These are phyloP conservation scores for Cyanistes caeruleus DNA, from an alignment of 2,113 vertebrate genomes.

Conservation along the genomic window DNA sequence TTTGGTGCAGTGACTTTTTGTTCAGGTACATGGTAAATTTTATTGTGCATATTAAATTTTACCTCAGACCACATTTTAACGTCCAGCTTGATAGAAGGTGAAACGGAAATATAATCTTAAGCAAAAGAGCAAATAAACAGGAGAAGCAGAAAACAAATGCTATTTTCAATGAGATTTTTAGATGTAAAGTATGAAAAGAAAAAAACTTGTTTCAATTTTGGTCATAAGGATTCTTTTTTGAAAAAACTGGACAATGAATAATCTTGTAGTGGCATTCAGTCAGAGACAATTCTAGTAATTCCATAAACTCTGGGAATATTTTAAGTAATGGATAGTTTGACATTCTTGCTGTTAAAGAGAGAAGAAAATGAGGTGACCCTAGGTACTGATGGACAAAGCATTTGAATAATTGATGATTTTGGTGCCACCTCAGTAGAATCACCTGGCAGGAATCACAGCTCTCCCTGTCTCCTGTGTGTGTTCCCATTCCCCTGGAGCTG, in stretches of 20 bases:
- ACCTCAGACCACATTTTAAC: slow-evolving; percentile 25
- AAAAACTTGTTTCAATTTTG: background rate
- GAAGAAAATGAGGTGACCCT: background rate
- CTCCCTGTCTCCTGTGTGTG: accelerated
- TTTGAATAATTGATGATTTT: background rate
- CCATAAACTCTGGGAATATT: background rate
- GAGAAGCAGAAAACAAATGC: background rate
- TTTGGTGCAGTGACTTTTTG: slow-evolving; percentile 58
- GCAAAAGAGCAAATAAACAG: background rate
- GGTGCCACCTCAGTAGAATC: background rate
- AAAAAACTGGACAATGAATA: background rate
- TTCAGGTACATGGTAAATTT: slow-evolving; percentile 55
- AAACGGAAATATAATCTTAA: background rate
- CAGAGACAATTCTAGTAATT: background rate
- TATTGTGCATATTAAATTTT: slow-evolving; percentile 64
- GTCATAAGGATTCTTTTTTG: background rate
- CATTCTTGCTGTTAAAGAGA: background rate
- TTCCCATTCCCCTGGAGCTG: background rate
- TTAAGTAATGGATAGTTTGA: background rate
- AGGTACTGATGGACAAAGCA: background rate
- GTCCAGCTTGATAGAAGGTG: background rate
- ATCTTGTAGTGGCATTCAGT: background rate
- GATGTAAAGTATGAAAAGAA: background rate
- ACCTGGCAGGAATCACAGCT: background rate
- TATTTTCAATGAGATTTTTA: background rate